These are phyloP conservation scores for Toxonevra muliebris DNA, from an alignment of 2,888 invertebrate genomes.

Conservation along the genomic window DNA sequence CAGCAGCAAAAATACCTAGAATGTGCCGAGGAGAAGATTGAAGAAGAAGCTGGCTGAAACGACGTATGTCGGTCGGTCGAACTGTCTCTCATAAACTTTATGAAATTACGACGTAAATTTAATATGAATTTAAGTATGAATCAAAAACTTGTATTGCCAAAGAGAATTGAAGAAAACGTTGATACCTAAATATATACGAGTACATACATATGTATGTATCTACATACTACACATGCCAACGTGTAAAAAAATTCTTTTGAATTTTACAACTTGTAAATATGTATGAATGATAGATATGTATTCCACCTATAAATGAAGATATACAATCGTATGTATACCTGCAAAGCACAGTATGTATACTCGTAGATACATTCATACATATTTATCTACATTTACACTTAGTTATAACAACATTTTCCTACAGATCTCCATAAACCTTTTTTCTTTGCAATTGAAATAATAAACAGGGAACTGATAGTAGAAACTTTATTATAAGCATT, in stretches of 20 bases:
- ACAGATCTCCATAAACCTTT: no score
- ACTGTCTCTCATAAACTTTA: slow-evolving; percentile 38
- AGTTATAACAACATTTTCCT: no score
- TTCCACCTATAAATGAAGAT: slow-evolving; percentile 1
- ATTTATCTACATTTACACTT: no score
- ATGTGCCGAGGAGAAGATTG: neutral
- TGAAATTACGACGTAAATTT: slow-evolving; percentile 42
- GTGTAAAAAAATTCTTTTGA: no score
- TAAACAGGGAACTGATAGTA: no score
- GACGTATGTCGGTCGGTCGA: neutral
- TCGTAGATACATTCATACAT: neutral
- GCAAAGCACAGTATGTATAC: neutral
- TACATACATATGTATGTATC: neutral
- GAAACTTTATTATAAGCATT: no score
- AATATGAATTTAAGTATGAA: slow-evolving; percentile 13
- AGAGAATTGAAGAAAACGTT: neutral
- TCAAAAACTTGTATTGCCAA: no score
- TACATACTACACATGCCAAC: neutral
- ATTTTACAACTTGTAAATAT: neutral
- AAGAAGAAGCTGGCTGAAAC: neutral
- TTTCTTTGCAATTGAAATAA: no score
- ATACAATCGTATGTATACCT: no score
- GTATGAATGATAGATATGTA: neutral
- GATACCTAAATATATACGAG: neutral
- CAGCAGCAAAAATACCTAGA: slow-evolving; percentile 14